phyloP scores from a whole-genome alignment of 2,888 invertebrate genomes.

The Ophion obscuratus region DNA sequence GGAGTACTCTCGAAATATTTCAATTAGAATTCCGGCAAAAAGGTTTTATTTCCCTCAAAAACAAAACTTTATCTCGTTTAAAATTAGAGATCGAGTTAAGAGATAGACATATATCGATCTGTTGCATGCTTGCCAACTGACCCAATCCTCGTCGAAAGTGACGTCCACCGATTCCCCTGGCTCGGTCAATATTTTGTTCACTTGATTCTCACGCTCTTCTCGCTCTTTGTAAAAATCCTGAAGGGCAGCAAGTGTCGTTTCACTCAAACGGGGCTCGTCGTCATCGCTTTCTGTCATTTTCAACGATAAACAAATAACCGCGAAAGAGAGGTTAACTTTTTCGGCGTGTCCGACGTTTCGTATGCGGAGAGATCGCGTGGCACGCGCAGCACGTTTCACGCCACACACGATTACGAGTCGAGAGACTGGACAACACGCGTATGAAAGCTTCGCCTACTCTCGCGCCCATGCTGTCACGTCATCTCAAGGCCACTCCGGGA shows the following conservation, averaged over 20 bases:
- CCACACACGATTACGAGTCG: not conserved
- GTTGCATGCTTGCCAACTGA: slow-evolving; percentile 80
- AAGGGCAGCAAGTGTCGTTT: slow-evolving; percentile 90
- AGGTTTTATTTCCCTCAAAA: not conserved
- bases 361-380: not conserved
- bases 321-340: not conserved
- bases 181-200: slow-evolving; percentile 80
- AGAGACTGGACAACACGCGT: not conserved
- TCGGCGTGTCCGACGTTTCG: not conserved
- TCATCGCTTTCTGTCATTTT: slow-evolving; percentile 81
- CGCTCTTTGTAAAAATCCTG: slow-evolving; percentile 92
- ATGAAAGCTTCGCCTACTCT: too few relatives aligned
- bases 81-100: not conserved
- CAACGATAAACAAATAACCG: not conserved
- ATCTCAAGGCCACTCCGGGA: too few relatives aligned
- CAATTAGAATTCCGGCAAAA: not conserved
- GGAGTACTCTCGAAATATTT: not conserved
- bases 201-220: slow-evolving; percentile 86
- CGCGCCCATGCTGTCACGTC: too few relatives aligned
- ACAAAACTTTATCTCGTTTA: not conserved
- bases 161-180: slow-evolving; percentile 80
- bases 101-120: slow-evolving; percentile 6
- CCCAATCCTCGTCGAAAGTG: slow-evolving; percentile 93
- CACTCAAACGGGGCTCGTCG: slow-evolving; percentile 88
- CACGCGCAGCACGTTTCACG: not conserved